Evolutionary conservation across 2,113 vertebrate species (phyloP), one percentile per base, ranked within the genome.

Genomic region (Motacilla tschutschensis): DNA sequence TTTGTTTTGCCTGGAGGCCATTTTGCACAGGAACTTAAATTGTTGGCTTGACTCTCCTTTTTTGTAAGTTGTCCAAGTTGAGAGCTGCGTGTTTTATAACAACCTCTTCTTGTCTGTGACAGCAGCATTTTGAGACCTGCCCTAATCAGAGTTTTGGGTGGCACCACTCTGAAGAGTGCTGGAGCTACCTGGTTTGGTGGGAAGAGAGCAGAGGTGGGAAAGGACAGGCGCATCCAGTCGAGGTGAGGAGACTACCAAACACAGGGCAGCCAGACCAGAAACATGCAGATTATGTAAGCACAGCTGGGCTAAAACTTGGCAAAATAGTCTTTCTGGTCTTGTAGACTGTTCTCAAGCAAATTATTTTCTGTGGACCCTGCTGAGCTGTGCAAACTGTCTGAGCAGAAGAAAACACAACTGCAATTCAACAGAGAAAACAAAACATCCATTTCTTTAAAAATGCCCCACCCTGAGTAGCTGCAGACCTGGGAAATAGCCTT

Each of bases 1-100:
- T 73, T 83, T 67, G 44, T 78, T 92, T 89, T 85, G n/a, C 53
- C 65, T 83, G 43, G 58, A 87, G 88, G 58, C 35, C 35, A 17
- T 72, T 87, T 92, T 53, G 40, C 46, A 36, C 66, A 64, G 76
- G 70, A 60, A 35, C 70, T 64, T 63, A 41, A 54, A 83, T 29
- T 46, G 28, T 83, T 77, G 40, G 31, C 57, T 79, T 63, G 31
- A 55, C 26, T 86, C 63, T 79, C n/a, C 36, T 58, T 69, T 51
- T 17, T 9, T 47, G 0, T 43, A 55, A 82, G 31, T 76, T 38
- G 19, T 36, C 67, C 26, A 33, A 65, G 53, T 5, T 71, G 79
- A 65, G 63, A 44, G 44, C 16, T 76, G 43, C 43, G 36, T 53
- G 29, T 46, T 87, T 31, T 51, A 0, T 44, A 79, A 66, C 51